A percentile compares a stretch with the other conserved stretches of the same genome.
Evolutionary conservation across 2,797 vertebrate genomes (phyloP).

Genomic region (Sebastes dallii): DNA sequence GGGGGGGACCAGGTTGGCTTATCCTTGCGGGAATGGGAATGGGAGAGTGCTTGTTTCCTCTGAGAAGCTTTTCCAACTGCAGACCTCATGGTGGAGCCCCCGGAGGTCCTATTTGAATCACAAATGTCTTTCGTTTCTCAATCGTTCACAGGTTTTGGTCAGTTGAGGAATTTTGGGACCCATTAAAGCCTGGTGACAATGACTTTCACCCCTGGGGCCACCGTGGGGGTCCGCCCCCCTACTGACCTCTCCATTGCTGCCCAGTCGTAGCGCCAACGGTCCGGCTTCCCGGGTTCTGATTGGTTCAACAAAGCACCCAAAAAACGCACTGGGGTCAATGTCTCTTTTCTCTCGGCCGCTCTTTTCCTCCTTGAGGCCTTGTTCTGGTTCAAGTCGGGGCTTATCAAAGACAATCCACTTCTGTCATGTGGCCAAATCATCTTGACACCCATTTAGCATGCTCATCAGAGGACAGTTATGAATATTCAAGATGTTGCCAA

Average conservation of each 20-base stretch:
- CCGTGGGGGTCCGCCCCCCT: slow-evolving; percentile 61
- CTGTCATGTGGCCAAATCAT: slow-evolving; percentile 81
- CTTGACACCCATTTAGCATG: slow-evolving; percentile 84
- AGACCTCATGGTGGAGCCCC: slow-evolving; percentile 58
- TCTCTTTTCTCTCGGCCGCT: slow-evolving; percentile 56
- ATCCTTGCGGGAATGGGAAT: slow-evolving; percentile 46
- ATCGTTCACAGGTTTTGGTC: slow-evolving; percentile 77
- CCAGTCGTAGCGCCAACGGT: slow-evolving; percentile 36
- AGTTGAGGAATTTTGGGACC: slow-evolving; percentile 70
- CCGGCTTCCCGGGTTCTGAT: slow-evolving; percentile 45
- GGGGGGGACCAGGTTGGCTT: slow-evolving; percentile 42
- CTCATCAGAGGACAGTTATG: slow-evolving; percentile 79
- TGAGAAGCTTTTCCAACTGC: slow-evolving; percentile 62
- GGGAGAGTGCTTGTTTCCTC: slow-evolving; percentile 61
- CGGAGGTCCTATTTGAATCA: slow-evolving; percentile 76
- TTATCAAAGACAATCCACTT: slow-evolving; percentile 78
- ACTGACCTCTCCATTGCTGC: slow-evolving; percentile 69
- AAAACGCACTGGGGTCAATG: slow-evolving; percentile 62
- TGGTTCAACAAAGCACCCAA: slow-evolving; percentile 55
- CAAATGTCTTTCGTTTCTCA: slow-evolving; percentile 74
- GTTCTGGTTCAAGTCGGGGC: slow-evolving; percentile 65
- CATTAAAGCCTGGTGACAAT: slow-evolving; percentile 75
- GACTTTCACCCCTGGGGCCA: slow-evolving; percentile 74
- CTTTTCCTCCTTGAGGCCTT: slow-evolving; percentile 62
- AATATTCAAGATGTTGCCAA: slow-evolving; percentile 79